Percentiles rank a stretch among this genome's conserved stretches.
Conservation (phyloP, 2,888 invertebrate genomes). For the Octonoba sinensis region DNA sequence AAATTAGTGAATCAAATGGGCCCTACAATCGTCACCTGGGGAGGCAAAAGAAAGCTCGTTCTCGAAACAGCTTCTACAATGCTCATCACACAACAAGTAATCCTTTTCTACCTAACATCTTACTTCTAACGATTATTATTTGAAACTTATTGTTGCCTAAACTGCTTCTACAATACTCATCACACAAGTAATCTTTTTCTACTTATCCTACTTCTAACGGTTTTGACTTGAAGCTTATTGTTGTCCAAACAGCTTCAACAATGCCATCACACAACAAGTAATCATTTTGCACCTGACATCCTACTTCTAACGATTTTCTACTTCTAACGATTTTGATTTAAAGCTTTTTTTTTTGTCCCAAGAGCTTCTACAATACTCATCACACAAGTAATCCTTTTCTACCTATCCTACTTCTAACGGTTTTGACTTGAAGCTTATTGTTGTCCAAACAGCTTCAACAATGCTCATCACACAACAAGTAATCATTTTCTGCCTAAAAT, state of each 20-base stretch:
- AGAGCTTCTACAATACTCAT: too few species aligned
- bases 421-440: too few species aligned
- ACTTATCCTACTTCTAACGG: too few species aligned
- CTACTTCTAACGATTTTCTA: not conserved
- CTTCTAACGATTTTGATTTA: too few species aligned
- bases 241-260: slow-evolving; percentile 60
- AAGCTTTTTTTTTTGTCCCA: too few species aligned
- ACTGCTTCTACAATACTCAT: too few species aligned
- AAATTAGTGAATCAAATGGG: slow-evolving; percentile 67
- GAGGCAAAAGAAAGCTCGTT: slow-evolving; percentile 67
- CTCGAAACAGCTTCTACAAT: slow-evolving; percentile 64
- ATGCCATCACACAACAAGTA: slow-evolving; percentile 66
- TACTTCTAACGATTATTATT: too few species aligned
- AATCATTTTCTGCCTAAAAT: not conserved
- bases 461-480: slow-evolving; percentile 66
- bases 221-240: too few species aligned
- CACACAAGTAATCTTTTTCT: too few species aligned
- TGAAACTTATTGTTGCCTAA: too few species aligned
- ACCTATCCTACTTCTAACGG: too few species aligned
- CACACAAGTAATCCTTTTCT: too few species aligned
- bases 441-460: slow-evolving; percentile 60
- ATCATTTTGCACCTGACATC: not conserved
- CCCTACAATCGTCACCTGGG: slow-evolving; percentile 68
- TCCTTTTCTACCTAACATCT: not conserved
- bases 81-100: slow-evolving; percentile 66